Evolutionary conservation across 2,113 vertebrate species (phyloP).

Genomic region (Macrotis lagotis): DNA sequence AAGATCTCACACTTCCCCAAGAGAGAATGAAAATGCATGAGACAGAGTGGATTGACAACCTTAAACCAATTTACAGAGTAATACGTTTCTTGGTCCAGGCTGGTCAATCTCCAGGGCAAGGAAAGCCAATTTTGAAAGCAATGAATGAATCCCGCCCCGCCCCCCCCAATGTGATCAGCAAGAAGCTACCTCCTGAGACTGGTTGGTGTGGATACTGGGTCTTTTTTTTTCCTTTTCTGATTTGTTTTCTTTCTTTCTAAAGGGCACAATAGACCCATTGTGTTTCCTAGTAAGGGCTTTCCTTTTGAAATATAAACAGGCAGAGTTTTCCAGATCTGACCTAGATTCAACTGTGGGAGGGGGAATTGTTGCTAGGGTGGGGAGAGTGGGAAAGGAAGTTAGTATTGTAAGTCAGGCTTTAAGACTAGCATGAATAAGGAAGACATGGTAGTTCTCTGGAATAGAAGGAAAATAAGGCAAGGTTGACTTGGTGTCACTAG

Average conservation of each 20-base stretch:
- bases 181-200: background rate
- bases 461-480: accelerated
- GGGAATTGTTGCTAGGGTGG: background rate
- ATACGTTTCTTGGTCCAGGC: background rate
- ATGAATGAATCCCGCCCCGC: background rate
- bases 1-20: background rate
- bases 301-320: constrained; percentile 49
- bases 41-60: background rate
- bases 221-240: background rate
- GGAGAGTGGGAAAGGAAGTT: constrained; percentile 14
- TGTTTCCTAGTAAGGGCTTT: constrained; percentile 11
- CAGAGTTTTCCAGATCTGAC: constrained; percentile 35
- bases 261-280: constrained; percentile 33
- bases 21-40: background rate
- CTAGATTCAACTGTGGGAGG: constrained; percentile 16
- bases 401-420: background rate
- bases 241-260: background rate
- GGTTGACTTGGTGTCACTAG: background rate
- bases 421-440: background rate
- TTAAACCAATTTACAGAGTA: background rate
- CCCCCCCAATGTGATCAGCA: background rate
- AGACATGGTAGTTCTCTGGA: background rate
- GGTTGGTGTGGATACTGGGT: background rate
- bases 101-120: background rate
- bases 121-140: background rate